Percentiles rank a stretch among this genome's conserved stretches.
phyloP scores from a whole-genome alignment of 2,113 vertebrate genomes.

The Pachyramphus minor region DNA sequence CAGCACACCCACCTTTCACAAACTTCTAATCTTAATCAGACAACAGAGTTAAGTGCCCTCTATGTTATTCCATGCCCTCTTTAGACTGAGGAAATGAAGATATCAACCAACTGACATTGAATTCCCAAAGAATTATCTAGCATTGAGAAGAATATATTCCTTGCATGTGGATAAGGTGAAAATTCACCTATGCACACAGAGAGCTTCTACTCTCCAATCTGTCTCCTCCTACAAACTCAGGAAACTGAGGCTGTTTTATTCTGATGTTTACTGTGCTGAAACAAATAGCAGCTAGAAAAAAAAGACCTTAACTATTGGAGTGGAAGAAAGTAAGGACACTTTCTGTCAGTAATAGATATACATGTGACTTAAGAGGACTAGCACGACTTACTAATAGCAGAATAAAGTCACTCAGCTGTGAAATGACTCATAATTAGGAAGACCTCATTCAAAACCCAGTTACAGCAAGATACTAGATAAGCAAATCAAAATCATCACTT shows the following conservation, averaged over 20 bases:
- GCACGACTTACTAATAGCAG: background rate
- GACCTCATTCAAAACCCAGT: slow-evolving; percentile 36
- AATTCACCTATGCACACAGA: background rate
- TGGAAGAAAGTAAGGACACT: slow-evolving; percentile 22
- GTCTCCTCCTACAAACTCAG: background rate
- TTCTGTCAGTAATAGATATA: background rate
- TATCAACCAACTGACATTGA: background rate
- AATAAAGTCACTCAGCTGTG: slow-evolving; percentile 44
- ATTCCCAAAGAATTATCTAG: background rate
- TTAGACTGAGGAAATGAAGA: background rate
- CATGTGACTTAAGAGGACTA: background rate
- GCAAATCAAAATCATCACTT: slow-evolving; percentile 55
- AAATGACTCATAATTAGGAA: slow-evolving; percentile 52
- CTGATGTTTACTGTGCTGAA: background rate
- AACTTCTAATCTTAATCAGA: background rate
- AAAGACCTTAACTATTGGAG: background rate
- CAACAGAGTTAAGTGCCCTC: background rate
- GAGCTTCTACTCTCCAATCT: background rate
- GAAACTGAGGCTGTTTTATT: background rate
- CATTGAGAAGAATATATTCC: background rate
- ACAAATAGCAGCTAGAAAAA: background rate
- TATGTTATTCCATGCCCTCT: background rate
- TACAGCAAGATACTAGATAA: slow-evolving; percentile 15
- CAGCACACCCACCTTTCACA: background rate
- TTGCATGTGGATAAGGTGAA: background rate